Evolutionary conservation across 2,113 vertebrate genomes (phyloP).

Genomic region (Bufo gargarizans): DNA sequence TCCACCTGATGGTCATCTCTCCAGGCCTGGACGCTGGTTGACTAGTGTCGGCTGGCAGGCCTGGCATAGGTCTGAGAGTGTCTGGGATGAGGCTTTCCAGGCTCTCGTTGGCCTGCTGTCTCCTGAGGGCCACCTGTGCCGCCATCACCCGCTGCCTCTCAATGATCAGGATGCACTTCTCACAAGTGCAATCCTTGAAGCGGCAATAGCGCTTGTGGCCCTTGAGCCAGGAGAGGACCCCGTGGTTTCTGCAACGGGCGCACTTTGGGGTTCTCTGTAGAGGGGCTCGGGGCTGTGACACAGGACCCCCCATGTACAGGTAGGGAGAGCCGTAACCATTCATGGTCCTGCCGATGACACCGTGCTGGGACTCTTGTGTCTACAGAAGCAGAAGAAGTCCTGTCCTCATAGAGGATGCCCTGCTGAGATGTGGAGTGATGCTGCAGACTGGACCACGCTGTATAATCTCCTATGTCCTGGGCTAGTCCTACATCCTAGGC

Average conservation of each 20-base stretch:
- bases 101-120: slow-evolving; percentile 96
- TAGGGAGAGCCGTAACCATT: slow-evolving; percentile 95
- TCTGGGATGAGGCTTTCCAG: slow-evolving; percentile 93
- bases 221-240: slow-evolving; percentile 95
- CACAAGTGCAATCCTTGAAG: slow-evolving; percentile 97
- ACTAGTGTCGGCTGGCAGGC: slow-evolving; percentile 67
- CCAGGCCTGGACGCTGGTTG: slow-evolving; percentile 59
- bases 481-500: not conserved
- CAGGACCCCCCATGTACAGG: slow-evolving; percentile 92
- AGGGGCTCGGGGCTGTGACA: slow-evolving; percentile 88
- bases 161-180: slow-evolving; percentile 97
- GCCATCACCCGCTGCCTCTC: slow-evolving; percentile 96
- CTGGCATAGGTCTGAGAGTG: slow-evolving; percentile 82
- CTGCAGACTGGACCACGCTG: not conserved
- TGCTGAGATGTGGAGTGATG: not conserved
- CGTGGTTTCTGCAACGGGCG: slow-evolving; percentile 94
- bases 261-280: slow-evolving; percentile 94
- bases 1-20: slow-evolving; percentile 67
- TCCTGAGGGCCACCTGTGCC: slow-evolving; percentile 91
- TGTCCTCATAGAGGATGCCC: not conserved
- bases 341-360: slow-evolving; percentile 71
- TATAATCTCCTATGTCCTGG: slow-evolving; percentile 18
- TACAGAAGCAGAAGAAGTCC: not conserved
- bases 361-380: too few relatives aligned
- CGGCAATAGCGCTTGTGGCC: slow-evolving; percentile 97